These are phyloP conservation scores for Bactericera cockerelli DNA, from an alignment of 1,140 invertebrate species.

Conservation along the genomic window DNA sequence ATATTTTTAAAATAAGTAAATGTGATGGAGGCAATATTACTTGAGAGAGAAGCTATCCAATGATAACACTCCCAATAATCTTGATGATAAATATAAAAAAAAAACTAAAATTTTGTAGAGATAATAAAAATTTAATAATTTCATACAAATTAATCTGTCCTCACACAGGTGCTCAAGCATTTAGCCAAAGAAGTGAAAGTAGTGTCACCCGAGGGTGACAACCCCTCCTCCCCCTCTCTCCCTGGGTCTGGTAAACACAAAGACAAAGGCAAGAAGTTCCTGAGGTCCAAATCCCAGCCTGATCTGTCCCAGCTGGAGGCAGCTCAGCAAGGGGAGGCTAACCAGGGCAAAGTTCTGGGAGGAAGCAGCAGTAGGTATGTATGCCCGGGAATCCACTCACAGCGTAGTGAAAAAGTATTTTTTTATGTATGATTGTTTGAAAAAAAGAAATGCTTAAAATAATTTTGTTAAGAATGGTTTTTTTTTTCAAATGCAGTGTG, in stretches of 20 bases:
- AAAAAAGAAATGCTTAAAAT: too few relatives aligned
- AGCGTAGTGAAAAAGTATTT: not conserved
- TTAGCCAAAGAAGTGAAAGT: constrained; percentile 63
- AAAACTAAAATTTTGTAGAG: too few relatives aligned
- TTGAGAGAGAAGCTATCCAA: too few relatives aligned
- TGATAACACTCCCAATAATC: too few relatives aligned
- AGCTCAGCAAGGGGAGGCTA: constrained; percentile 19
- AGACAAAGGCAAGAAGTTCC: constrained; percentile 28
- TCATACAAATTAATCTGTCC: too few relatives aligned
- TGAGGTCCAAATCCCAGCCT: constrained; percentile 56
- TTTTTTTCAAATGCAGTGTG: too few relatives aligned
- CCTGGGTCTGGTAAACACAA: constrained; percentile 3
- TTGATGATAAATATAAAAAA: too few relatives aligned
- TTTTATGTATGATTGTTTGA: too few relatives aligned
- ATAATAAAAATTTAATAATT: too few relatives aligned
- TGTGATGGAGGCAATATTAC: too few relatives aligned
- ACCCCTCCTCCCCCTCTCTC: constrained; percentile 9
- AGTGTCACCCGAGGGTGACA: constrained; percentile 27
- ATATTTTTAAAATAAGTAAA: too few relatives aligned
- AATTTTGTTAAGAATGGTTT: too few relatives aligned
- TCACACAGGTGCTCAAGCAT: constrained; percentile 73
- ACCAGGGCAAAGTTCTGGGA: constrained; percentile 21
- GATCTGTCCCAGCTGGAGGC: constrained; percentile 32
- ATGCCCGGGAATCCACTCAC: not conserved
- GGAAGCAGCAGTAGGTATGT: constrained; percentile 12